Conservation (phyloP, 2,113 vertebrate species). For the Haemorhous mexicanus region DNA sequence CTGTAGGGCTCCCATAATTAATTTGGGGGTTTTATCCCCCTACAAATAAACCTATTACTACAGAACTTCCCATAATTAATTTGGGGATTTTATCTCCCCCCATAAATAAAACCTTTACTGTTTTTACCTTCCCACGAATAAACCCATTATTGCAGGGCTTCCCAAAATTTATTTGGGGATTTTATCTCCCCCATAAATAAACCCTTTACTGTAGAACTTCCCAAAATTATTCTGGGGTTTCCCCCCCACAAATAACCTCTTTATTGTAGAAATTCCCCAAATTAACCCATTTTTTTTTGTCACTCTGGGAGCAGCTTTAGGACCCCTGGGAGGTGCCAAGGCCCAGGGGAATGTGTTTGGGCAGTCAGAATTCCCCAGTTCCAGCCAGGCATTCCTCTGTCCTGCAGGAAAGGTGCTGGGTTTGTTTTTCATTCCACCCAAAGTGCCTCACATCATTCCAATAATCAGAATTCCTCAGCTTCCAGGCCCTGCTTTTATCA, state of each 20-base stretch:
- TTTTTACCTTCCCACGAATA: background rate
- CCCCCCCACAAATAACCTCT: background rate
- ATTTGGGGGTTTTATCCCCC: too few relatives aligned
- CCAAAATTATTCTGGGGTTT: background rate
- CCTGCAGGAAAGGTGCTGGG: background rate
- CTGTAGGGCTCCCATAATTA: too few relatives aligned
- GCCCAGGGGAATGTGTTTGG: background rate
- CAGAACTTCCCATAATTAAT: background rate
- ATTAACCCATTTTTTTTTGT: background rate
- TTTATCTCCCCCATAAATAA: background rate
- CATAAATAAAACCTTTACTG: background rate
- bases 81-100: background rate
- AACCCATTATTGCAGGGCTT: rapidly evolving
- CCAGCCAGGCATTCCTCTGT: background rate
- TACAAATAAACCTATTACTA: background rate
- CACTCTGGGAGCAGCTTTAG: background rate
- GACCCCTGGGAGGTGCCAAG: rapidly evolving
- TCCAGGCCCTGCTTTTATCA: background rate
- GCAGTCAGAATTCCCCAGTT: background rate
- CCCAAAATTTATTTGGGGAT: background rate
- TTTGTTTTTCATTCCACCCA: background rate
- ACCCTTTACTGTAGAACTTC: rapidly evolving
- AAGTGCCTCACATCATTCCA: background rate
- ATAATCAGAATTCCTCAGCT: background rate
- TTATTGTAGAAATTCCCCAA: background rate